Conservation (phyloP, 2,888 invertebrate species). For the Melipona bicolor region DNA sequence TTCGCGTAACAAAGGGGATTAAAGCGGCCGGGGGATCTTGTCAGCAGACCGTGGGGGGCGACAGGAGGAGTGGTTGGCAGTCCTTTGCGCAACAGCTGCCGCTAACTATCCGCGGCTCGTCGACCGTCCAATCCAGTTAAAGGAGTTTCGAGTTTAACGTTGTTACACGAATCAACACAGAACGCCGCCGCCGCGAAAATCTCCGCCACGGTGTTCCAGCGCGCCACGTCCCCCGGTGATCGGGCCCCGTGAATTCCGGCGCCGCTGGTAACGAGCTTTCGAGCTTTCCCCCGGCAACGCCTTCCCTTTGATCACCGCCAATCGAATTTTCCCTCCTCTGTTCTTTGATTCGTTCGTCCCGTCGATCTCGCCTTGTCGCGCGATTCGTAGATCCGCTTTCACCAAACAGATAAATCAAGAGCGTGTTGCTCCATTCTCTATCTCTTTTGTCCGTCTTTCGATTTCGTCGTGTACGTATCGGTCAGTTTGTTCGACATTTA, state of each 20-base stretch:
- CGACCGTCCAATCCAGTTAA: constrained; percentile 65
- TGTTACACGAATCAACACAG: constrained; percentile 63
- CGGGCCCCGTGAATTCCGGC: constrained; percentile 1
- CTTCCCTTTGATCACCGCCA: not conserved
- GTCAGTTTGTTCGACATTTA: too few species aligned
- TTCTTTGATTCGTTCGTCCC: not conserved
- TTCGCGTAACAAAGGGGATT: constrained; percentile 62
- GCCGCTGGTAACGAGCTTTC: not conserved
- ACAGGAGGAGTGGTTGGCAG: constrained; percentile 4
- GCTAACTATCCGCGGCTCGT: constrained; percentile 60
- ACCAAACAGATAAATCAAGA: too few species aligned
- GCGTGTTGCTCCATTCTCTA: too few species aligned
- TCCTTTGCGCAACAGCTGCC: constrained; percentile 55
- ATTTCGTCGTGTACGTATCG: too few species aligned
- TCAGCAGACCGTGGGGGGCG: constrained; percentile 16
- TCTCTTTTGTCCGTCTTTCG: too few species aligned
- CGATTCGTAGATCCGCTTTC: not conserved
- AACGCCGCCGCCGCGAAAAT: constrained; percentile 42
- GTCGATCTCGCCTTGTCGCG: too few species aligned
- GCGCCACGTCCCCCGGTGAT: not conserved
- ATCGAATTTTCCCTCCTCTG: not conserved
- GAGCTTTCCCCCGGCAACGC: not conserved
- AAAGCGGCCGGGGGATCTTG: constrained; percentile 43
- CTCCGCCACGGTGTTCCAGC: constrained; percentile 2
- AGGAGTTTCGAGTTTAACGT: constrained; percentile 64